phyloP scores from a whole-genome alignment of 2,113 vertebrate genomes.

The Chloropsis hardwickii region DNA sequence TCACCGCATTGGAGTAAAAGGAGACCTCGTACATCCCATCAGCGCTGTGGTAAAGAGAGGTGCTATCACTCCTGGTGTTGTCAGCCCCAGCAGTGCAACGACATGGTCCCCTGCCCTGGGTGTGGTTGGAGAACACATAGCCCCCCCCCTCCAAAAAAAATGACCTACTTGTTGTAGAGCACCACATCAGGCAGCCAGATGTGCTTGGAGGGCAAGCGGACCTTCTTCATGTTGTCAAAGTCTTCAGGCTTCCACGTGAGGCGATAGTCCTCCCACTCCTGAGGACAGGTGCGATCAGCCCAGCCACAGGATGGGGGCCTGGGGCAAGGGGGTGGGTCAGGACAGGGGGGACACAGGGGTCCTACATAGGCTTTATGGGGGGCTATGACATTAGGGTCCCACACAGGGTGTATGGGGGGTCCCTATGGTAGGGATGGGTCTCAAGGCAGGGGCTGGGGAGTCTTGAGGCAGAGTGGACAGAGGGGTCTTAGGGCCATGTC shows the following conservation, averaged over 20 bases:
- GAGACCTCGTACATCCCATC: conserved; percentile 98
- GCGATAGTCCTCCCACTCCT: conserved; percentile 98
- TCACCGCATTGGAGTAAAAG: conserved; percentile 95
- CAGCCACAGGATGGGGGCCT: not conserved
- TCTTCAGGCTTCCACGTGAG: conserved; percentile 93
- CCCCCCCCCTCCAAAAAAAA: rapidly evolving
- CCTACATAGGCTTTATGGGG: not conserved
- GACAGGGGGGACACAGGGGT: no score
- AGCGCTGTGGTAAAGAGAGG: conserved; percentile 71
- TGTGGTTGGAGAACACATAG: rapidly evolving
- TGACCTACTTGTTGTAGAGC: conserved; percentile 96
- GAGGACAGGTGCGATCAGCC: not conserved
- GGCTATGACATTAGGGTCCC: not conserved
- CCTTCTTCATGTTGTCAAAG: conserved; percentile 96
- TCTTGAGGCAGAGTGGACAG: no score
- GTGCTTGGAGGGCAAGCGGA: conserved; percentile 94
- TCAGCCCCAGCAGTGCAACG: rapidly evolving
- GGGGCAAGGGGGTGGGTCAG: not conserved
- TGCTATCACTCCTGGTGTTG: not conserved
- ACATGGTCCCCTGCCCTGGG: rapidly evolving
- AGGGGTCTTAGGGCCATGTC: rapidly evolving
- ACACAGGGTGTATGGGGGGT: not conserved
- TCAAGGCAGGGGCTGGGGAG: not conserved
- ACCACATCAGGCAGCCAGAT: conserved; percentile 98
- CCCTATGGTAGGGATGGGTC: not conserved